Percentiles rank a stretch among this genome's conserved stretches.
phyloP scores from a whole-genome alignment of 2,888 invertebrate genomes.

The Tridacna gigas region DNA sequence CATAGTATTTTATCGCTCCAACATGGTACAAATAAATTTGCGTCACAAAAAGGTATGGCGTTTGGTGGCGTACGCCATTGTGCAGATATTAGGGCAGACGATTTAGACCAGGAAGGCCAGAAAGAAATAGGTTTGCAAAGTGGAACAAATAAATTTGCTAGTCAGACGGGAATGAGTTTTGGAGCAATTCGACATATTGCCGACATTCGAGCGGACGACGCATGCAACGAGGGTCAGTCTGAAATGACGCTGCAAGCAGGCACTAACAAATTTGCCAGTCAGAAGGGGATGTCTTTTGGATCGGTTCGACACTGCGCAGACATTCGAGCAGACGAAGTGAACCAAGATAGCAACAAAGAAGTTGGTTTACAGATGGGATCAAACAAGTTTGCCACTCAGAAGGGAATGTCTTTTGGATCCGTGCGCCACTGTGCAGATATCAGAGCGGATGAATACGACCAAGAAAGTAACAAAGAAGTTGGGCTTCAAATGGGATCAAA shows the following conservation, averaged over 20 bases:
- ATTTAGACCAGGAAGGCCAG: constrained; percentile 69
- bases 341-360: constrained; percentile 71
- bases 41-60: constrained; percentile 84
- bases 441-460: constrained; percentile 75
- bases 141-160: constrained; percentile 82
- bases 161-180: constrained; percentile 72
- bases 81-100: constrained; percentile 82
- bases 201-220: constrained; percentile 82
- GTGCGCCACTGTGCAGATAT: constrained; percentile 83
- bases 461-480: constrained; percentile 69
- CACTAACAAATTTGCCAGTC: constrained; percentile 82
- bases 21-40: constrained; percentile 83
- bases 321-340: constrained; percentile 78
- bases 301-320: constrained; percentile 82
- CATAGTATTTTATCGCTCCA: constrained; percentile 79
- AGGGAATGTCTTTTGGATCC: constrained; percentile 82
- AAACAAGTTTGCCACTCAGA: constrained; percentile 82
- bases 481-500: constrained; percentile 78
- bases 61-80: constrained; percentile 79
- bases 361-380: constrained; percentile 81
- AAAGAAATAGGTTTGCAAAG: constrained; percentile 74
- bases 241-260: constrained; percentile 82
- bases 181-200: constrained; percentile 81
- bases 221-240: constrained; percentile 75
- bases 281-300: constrained; percentile 83